A percentile compares a stretch with the other conserved stretches of the same genome.
Conservation (phyloP, 2,113 vertebrate genomes). For the Silurus asotus region DNA sequence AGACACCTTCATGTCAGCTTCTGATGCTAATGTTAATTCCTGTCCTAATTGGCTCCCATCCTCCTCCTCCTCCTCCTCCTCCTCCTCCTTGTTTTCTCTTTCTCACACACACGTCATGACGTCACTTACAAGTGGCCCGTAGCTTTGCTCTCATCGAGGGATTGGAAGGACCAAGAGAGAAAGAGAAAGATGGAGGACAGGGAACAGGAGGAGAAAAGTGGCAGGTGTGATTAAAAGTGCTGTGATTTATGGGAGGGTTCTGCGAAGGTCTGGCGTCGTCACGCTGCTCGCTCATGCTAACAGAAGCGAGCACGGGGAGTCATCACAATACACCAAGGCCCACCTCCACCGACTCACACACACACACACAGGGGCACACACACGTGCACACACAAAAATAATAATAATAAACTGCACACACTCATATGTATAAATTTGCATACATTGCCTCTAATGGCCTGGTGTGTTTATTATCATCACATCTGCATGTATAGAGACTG, state of each 20-base stretch:
- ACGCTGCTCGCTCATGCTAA: constrained; percentile 76
- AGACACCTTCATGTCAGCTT: constrained; percentile 76
- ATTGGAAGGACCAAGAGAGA: constrained; percentile 26
- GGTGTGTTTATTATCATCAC: not conserved
- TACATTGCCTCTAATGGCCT: not conserved
- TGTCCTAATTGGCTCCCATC: constrained; percentile 79
- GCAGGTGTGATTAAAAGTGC: constrained; percentile 95
- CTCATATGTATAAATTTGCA: constrained; percentile 31
- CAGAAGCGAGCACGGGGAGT: constrained; percentile 29
- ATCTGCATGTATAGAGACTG: constrained; percentile 62
- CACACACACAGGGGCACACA: constrained; percentile 6
- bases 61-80: constrained; percentile 45
- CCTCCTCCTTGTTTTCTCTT: constrained; percentile 58
- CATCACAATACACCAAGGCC: constrained; percentile 24
- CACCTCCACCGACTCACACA: constrained; percentile 2
- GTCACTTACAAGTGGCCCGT: not conserved
- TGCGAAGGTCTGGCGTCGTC: constrained; percentile 65
- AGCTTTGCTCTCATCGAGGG: not conserved
- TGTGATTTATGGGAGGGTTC: constrained; percentile 91
- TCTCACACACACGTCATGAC: constrained; percentile 56
- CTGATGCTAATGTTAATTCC: constrained; percentile 77
- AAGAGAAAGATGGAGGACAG: constrained; percentile 16
- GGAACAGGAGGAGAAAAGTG: constrained; percentile 60
- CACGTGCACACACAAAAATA: not conserved
- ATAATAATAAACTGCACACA: constrained; percentile 33